Base-by-base conservation (phyloP, 2,113 vertebrate species). In the Lepus americanus region DNA sequence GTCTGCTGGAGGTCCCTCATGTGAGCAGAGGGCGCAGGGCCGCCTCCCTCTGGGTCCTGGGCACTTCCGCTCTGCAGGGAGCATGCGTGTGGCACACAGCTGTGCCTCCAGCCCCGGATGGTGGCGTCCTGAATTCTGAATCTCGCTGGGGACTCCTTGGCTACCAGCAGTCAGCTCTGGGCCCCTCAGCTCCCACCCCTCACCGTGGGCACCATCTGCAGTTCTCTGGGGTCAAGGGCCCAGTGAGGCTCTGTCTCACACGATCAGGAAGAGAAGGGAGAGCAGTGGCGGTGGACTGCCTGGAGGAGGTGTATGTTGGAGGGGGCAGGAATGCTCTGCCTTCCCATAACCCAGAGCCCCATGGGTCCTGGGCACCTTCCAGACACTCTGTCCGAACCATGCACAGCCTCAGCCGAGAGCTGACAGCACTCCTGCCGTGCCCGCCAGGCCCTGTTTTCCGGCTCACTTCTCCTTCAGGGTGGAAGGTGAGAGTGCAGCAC, bases 361-460 rank as follows among this genome's bases (percentile, higher is more conserved):
- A 14, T 9, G 61, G 14, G 4, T 55, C 59, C 49, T 89, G 72
- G 51, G 76, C 36, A 80, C 23, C 59, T 66, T 73, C 59, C 17
- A 79, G 92, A 94, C n/a, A 6, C 64, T 76, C 49, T 33, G 67
- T 31, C 59, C 82, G n/a, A 13, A 53, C 49, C 44, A 25, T 2
- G 44, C 16, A 70, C 39, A 19, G 82, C 6, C 22, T 67, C 44
- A 88, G 79, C 19, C 77, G 89, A 63, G 92, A 70, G 64, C 53
- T 49, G 25, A 29, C 67, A 72, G 31, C 66, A 39, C 25, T 31
- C 51, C 0, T 0, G 36, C 51, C 16, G 33, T 27, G 22, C 14
- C 44, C 36, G 84, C 81, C 92, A 93, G 87, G 73, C 17, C 39
- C 22, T 44, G 70, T 85, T 89, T 95, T 49, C 89, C 29, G 66